Evolutionary conservation across 2,113 vertebrate species (phyloP).

Genomic region (Parotia lawesii): DNA sequence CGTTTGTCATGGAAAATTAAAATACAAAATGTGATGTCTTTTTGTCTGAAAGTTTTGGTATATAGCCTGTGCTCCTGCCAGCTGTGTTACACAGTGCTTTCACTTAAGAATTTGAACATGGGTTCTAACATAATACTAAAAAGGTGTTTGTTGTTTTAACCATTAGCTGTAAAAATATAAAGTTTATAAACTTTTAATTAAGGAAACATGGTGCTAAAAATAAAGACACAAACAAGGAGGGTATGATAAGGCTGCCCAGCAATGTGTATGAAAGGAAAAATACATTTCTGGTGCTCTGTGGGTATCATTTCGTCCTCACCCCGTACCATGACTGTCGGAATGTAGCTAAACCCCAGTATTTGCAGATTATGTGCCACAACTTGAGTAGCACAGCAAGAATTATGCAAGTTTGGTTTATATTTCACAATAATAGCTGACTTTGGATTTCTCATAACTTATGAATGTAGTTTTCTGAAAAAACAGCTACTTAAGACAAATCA

Average conservation of each 20-base stretch:
- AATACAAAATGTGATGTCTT: constrained; percentile 52
- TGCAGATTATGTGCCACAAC: background rate
- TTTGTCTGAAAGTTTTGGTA: constrained; percentile 54
- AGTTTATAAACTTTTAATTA: constrained; percentile 34
- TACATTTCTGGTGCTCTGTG: background rate
- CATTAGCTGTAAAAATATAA: constrained; percentile 56
- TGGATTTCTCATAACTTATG: background rate
- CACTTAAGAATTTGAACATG: background rate
- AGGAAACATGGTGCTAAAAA: constrained; percentile 32
- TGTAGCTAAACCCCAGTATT: background rate
- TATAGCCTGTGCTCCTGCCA: constrained; percentile 47
- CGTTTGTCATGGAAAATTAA: constrained; percentile 64
- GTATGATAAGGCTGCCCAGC: background rate
- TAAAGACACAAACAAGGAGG: background rate
- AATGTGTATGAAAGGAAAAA: background rate
- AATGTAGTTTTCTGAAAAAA: background rate
- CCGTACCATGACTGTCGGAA: rapidly evolving
- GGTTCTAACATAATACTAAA: constrained; percentile 1
- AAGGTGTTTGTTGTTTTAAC: constrained; percentile 59
- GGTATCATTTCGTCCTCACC: background rate
- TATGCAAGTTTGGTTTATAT: background rate
- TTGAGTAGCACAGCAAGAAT: background rate
- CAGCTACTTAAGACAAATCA: background rate
- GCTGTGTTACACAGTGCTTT: constrained; percentile 9
- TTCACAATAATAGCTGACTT: background rate